A percentile compares a stretch with the other conserved stretches of the same genome.
Evolutionary conservation across 2,113 vertebrate genomes (phyloP).

Genomic region (Ia io): DNA sequence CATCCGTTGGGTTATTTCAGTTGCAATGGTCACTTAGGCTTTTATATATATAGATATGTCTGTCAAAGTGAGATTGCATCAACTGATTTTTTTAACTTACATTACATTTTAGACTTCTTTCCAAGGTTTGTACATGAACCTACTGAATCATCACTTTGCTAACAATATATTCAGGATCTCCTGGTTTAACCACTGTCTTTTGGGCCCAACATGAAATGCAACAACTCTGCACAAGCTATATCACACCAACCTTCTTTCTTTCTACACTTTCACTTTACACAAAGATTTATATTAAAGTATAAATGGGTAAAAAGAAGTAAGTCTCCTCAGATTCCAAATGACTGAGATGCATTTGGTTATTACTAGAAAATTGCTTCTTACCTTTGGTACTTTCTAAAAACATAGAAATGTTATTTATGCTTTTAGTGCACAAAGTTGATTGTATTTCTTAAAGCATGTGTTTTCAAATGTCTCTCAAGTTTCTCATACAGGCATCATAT

Average conservation of each 20-base stretch:
- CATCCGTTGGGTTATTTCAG: too few species aligned
- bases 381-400: constrained; percentile 35
- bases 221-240: background rate
- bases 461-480: constrained; percentile 16
- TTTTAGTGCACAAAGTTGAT: background rate
- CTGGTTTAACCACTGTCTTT: background rate
- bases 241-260: constrained; percentile 1
- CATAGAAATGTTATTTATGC: background rate
- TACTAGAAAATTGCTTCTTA: constrained; percentile 22
- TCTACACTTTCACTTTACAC: background rate
- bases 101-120: background rate
- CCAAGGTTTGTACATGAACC: constrained; percentile 1
- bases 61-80: background rate
- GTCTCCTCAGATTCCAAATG: background rate
- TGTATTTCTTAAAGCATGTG: background rate
- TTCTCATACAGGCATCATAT: background rate
- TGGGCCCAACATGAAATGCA: background rate
- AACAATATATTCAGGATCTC: background rate
- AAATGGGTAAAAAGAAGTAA: constrained; percentile 39
- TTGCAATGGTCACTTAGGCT: too few species aligned
- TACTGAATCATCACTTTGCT: background rate
- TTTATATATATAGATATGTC: background rate
- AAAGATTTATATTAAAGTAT: constrained; percentile 46
- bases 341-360: background rate
- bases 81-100: constrained; percentile 31